Evolutionary conservation across 1,140 invertebrate species (phyloP).

Genomic region (Drosophila rufa): DNA sequence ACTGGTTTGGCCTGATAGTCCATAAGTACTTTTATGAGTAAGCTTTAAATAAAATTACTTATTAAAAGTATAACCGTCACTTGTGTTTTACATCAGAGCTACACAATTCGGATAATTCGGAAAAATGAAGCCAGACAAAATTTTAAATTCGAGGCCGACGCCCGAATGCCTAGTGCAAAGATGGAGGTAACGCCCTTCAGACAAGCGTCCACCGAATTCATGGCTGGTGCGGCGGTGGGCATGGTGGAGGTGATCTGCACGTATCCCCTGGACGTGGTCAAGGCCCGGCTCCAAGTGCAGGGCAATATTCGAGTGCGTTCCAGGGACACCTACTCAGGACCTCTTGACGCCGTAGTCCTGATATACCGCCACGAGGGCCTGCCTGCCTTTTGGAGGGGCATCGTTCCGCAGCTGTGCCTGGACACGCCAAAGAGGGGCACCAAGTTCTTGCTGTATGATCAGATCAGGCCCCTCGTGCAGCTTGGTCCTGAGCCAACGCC

Average conservation of each 20-base stretch:
- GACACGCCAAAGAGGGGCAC: slow-evolving; percentile 96
- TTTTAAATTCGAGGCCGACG: slow-evolving; percentile 2
- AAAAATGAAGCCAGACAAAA: slow-evolving; percentile 23
- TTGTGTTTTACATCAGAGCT: slow-evolving; percentile 9
- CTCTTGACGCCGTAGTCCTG: slow-evolving; percentile 93
- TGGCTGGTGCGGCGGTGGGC: slow-evolving; percentile 24
- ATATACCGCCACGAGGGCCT: slow-evolving; percentile 94
- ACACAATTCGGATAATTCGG: not conserved
- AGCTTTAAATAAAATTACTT: too few species aligned
- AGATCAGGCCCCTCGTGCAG: slow-evolving; percentile 93
- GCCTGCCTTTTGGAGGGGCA: slow-evolving; percentile 94
- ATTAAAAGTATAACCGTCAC: not conserved
- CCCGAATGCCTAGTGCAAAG: not conserved
- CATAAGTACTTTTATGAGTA: too few species aligned
- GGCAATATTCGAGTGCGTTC: rapidly evolving
- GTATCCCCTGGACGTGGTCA: slow-evolving; percentile 57
- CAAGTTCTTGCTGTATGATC: slow-evolving; percentile 96
- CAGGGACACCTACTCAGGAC: slow-evolving; percentile 89
- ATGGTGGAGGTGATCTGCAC: slow-evolving; percentile 15
- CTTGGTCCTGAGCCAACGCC: slow-evolving; percentile 90
- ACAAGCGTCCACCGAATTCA: not conserved
- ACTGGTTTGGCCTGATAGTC: too few species aligned
- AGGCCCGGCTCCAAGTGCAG: slow-evolving; percentile 54
- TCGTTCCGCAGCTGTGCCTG: slow-evolving; percentile 94
- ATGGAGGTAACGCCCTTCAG: not conserved